Conservation (phyloP, 2,888 invertebrate species). For the Gisinianus flammeolus region DNA sequence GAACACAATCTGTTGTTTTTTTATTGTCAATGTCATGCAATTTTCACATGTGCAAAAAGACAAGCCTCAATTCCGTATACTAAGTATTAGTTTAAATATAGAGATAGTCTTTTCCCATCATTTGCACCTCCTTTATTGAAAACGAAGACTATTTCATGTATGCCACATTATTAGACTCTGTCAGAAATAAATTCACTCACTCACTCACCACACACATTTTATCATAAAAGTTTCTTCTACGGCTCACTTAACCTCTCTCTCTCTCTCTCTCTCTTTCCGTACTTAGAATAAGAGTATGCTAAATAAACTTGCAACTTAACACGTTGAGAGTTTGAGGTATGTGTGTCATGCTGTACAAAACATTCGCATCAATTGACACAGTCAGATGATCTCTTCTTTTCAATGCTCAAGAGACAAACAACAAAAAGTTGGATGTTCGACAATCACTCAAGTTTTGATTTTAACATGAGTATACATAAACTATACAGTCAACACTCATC, state of each 20-base stretch:
- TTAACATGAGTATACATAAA: no score
- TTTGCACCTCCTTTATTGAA: constrained; percentile 9
- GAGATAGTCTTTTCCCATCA: neutral
- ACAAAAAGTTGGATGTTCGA: no score
- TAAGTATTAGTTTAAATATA: neutral
- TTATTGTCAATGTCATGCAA: neutral
- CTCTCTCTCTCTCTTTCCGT: no score
- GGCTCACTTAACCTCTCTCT: no score
- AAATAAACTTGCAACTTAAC: no score
- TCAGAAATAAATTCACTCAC: no score
- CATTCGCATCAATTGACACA: constrained; percentile 17
- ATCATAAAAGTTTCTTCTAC: no score
- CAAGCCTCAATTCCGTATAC: neutral
- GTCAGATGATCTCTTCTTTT: constrained; percentile 5
- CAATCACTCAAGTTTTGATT: no score
- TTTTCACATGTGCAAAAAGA: constrained; percentile 1
- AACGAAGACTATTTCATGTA: constrained; percentile 17
- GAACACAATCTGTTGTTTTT: neutral
- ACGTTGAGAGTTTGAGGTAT: constrained; percentile 19
- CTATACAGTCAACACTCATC: no score
- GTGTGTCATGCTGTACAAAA: constrained; percentile 2
- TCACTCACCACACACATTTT: no score
- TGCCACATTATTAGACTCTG: neutral
- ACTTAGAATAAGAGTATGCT: no score
- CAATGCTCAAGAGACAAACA: no score